phyloP scores from a whole-genome alignment of 2,888 invertebrate genomes.

The Copidosoma aretas region DNA sequence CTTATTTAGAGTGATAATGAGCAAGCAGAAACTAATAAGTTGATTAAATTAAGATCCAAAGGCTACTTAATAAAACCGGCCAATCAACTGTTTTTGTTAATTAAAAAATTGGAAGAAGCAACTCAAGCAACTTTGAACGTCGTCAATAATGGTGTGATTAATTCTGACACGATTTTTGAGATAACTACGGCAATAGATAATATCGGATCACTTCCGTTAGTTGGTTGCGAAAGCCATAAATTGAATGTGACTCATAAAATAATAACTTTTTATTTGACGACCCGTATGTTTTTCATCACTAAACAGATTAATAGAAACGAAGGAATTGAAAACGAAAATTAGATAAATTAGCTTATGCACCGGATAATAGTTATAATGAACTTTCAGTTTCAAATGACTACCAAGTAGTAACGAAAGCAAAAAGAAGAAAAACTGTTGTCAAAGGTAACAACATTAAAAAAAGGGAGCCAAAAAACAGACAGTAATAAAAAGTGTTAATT shows the following conservation, averaged over 20 bases:
- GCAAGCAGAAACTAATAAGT: conserved; percentile 6
- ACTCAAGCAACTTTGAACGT: conserved; percentile 6
- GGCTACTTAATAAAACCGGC: conserved; percentile 10
- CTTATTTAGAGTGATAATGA: too few species aligned
- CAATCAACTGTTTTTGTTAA: conserved; percentile 4
- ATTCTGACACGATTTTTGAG: conserved; percentile 10
- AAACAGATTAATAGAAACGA: conserved; percentile 32
- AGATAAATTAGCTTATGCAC: too few species aligned
- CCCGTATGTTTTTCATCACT: conserved; percentile 29
- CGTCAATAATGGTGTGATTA: neutral
- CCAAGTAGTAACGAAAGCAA: too few species aligned
- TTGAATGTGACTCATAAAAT: conserved; percentile 6
- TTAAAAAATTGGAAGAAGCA: conserved; percentile 5
- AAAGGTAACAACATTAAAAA: too few species aligned
- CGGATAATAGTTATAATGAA: too few species aligned
- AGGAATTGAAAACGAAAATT: conserved; percentile 12
- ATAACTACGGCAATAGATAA: neutral
- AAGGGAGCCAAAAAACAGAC: too few species aligned
- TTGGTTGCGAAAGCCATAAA: conserved; percentile 21
- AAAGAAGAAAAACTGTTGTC: too few species aligned
- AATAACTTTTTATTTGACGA: conserved; percentile 25
- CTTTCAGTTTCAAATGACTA: too few species aligned
- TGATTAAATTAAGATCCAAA: conserved; percentile 14
- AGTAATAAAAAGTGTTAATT: too few species aligned
- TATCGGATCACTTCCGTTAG: neutral